Evolutionary conservation across 2,888 invertebrate genomes (phyloP), one percentile per base, ranked within the genome.

Genomic region (Drosophila phalerata): DNA sequence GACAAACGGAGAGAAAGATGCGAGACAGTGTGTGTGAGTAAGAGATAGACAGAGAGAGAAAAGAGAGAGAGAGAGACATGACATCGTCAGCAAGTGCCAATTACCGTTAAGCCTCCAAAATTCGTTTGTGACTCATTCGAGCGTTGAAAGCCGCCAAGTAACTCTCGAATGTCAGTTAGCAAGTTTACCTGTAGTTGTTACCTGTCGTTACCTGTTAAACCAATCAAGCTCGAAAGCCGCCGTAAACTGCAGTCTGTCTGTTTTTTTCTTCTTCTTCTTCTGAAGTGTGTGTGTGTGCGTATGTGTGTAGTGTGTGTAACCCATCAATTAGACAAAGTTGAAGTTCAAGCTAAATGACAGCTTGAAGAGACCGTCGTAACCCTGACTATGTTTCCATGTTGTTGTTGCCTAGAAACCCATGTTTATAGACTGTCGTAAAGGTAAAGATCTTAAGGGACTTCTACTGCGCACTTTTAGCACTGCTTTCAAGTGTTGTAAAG

Each of bases 21-120:
- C 15, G 45, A 28, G 45, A 9, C 25, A 28, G 25, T 47, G n/a
- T 19, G n/a, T 19, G 42, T n/a, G 13, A 49, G 11, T 34, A 48
- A 40, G 34, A 4, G 8, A 15, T 15, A 32, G 28, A 17, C 30
- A 43, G 48, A 10, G 47, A 38, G 62, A 38, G 37, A 37, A 38
- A 32, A 37, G 58, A 30, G 11, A 11, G 40, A 22, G 1, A 22
- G 10, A 15, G 42, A 52, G 42, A 51, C 49, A 42, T 75, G 61
- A 58, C 64, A 42, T 25, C 66, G 77, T 66, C 69, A 38, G 53
- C 76, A 79, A 81, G 84, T 81, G 84, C 69, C 84, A 81, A 81
- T 84, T 84, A 81, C 79, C 81, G 52, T 66, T 64, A 69, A 73
- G 63, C 69, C 69, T 64, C 57, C 55, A 43, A 72, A 65, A 65